Conservation (phyloP, 2,797 vertebrate genomes). For the Tapirus indicus region DNA sequence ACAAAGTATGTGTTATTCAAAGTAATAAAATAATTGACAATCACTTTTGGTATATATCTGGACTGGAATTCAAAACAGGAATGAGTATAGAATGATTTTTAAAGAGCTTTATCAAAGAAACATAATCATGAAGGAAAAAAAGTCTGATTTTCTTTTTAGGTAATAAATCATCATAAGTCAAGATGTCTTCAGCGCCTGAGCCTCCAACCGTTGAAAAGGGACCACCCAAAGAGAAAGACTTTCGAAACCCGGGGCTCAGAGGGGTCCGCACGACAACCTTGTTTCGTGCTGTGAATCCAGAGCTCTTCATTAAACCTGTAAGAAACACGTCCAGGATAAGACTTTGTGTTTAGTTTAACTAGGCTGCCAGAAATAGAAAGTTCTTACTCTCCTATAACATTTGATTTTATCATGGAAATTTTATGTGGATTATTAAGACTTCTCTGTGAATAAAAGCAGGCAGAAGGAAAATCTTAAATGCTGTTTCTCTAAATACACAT, state of each 20-base stretch:
- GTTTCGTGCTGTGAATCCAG: conserved; percentile 96
- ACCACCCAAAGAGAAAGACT: conserved; percentile 85
- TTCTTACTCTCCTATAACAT: conserved; percentile 21
- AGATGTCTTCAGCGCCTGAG: conserved; percentile 90
- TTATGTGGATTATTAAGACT: conserved; percentile 14
- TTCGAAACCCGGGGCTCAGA: conserved; percentile 91
- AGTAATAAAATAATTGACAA: not conserved
- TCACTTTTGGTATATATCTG: not conserved
- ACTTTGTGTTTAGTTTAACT: not conserved
- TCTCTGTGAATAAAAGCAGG: conserved; percentile 57
- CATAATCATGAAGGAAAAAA: not conserved
- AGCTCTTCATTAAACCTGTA: conserved; percentile 98
- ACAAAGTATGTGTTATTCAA: not conserved
- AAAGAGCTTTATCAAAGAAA: conserved; percentile 37
- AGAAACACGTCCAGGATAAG: conserved; percentile 74
- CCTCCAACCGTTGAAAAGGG: conserved; percentile 84
- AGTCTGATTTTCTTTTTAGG: conserved; percentile 76
- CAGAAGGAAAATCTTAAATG: conserved; percentile 36
- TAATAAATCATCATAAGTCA: conserved; percentile 43
- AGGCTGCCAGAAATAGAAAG: conserved; percentile 2
- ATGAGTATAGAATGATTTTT: not conserved
- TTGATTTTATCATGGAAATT: conserved; percentile 46
- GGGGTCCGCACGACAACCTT: conserved; percentile 92
- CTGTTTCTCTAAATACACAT: conserved; percentile 10
- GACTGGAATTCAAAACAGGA: not conserved